Evolutionary conservation across 1,140 invertebrate genomes (phyloP).

Genomic region (Tyrophagus putrescentiae): DNA sequence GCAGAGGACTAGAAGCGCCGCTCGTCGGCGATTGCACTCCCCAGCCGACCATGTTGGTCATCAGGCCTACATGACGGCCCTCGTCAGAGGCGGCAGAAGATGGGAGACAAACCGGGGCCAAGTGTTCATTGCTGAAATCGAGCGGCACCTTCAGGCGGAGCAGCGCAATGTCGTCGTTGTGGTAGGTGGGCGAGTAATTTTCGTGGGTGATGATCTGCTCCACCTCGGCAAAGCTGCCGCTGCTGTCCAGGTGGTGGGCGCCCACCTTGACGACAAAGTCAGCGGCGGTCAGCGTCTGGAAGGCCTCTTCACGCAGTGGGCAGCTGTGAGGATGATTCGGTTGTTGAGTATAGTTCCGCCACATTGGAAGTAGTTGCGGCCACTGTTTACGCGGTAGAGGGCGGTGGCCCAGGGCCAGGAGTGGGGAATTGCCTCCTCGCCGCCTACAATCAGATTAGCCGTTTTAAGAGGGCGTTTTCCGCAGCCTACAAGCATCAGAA

Average conservation of each 20-base stretch:
- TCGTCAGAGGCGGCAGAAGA: background rate
- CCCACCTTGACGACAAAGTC: conserved; percentile 18
- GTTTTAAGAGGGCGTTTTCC: background rate
- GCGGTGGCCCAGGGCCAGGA: conserved; percentile 28
- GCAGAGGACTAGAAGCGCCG: background rate
- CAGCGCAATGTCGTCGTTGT: conserved; percentile 27
- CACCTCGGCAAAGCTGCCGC: conserved; percentile 5
- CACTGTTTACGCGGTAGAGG: conserved; percentile 2
- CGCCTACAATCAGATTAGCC: conserved; percentile 26
- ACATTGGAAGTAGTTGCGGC: conserved; percentile 34
- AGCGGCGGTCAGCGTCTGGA: background rate
- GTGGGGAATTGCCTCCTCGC: conserved; percentile 21
- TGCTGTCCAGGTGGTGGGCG: conserved; percentile 10
- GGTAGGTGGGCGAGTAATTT: conserved; percentile 20
- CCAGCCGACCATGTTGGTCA: conserved; percentile 63
- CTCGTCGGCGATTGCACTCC: conserved; percentile 35
- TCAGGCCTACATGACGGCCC: conserved; percentile 39
- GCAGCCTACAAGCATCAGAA: conserved; percentile 1
- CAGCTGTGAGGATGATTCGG: conserved; percentile 45
- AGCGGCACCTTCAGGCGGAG: conserved; percentile 18
- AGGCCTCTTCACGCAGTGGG: conserved; percentile 41
- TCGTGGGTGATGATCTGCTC: conserved; percentile 22
- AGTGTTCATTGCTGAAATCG: conserved; percentile 7
- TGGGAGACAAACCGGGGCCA: conserved; percentile 25
- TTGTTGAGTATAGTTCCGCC: conserved; percentile 45